Base-by-base conservation (phyloP, 92 coral and sea anemone species). In the Meandrina meandrites region DNA sequence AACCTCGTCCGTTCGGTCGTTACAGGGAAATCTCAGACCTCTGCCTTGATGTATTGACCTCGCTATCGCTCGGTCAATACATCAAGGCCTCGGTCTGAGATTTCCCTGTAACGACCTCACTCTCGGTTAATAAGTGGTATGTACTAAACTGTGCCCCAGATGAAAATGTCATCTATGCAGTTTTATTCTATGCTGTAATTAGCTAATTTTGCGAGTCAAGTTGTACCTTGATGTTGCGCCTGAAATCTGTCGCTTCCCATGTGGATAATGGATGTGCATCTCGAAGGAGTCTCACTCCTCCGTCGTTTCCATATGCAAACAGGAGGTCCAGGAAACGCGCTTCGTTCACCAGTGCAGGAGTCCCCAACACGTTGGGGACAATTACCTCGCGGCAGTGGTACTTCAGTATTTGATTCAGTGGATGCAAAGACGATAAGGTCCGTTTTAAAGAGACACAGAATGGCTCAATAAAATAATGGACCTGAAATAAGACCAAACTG, bases 381-480 rank as follows among this genome's bases (percentile, higher is more conserved):
- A 80, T 56, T 0, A 87, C 34, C 54, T 94, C 98, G 7, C 94
- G 89, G 76, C 98, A 94, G 86, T 94, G 98, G 54, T 72, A 92
- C 91, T 85, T 88, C 50, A 94, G 79, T 16, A 94, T 87, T 58
- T 85, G 84, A 48, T 92, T 19, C 86, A 94, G 54, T 1, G 98
- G 95, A 72, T 94, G 98, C 36, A 60, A n/a, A 37, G 58, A 7
- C 32, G 98, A 75, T 50, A 94, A 48, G 82, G 86, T 78, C 4
- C 98, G 89, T 81, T 92, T 87, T 34, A 94, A 50, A 31, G 54
- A 54, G 64, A 94, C 83, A 34, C 98, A 94, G 51, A 94, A 75
- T 22, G 93, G 86, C 75, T 91, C 93, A 27, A 88, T 78, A 11
- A 84, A 75, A 19, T 19, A 91, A 82, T 91, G 93, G 22, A 79